Evolutionary conservation across 2,888 invertebrate species (phyloP), one percentile per base, ranked within the genome.

Genomic region (Sphaerophoria rueppellii): DNA sequence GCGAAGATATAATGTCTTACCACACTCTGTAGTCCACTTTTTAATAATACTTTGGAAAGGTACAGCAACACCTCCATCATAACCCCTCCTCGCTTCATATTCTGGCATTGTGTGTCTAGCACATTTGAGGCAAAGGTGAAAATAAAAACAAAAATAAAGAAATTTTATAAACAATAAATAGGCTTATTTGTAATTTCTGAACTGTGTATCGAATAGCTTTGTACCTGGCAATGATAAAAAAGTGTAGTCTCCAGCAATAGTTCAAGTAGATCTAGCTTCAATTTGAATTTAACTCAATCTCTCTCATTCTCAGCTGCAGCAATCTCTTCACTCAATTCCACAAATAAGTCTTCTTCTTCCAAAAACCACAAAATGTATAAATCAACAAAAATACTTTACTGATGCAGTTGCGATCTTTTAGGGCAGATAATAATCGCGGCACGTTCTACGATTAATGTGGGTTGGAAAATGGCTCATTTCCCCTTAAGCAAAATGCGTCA

Each of bases 401-500:
- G 35, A 58, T 43, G 34, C 40, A 61, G 24, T 37, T 46, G 6
- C 60, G 50, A 9, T 9, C 48, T 43, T 54, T 2, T 6, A 6
- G 35, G 7, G 12, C 11, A 11, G 6, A 34, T 57, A 52, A 71
- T 74, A 50, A 50, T 14, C 50, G 50, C 16, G 58, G 11, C 40
- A 48, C 67, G 54, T 67, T 32, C 14, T 24, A 55, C 24, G 24
- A 24, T 24, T 9, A 72, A 52, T 77, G 74, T 82, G 54, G 72
- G 71, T 61, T 80, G 72, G 69, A 80, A 83, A 83, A 76, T 80
- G 73, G 67, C 75, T 80, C 80, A 80, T 69, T 83, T 83, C 83
- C 75, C 83, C 83, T 83, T 65, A 48, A 63, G 37, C 55, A 72
- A 46, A 43, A 80, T 83, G 75, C 80, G 83, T 83, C 83, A 80